Conservation (phyloP, 2,888 invertebrate genomes). For the Drosophila ezoana region DNA sequence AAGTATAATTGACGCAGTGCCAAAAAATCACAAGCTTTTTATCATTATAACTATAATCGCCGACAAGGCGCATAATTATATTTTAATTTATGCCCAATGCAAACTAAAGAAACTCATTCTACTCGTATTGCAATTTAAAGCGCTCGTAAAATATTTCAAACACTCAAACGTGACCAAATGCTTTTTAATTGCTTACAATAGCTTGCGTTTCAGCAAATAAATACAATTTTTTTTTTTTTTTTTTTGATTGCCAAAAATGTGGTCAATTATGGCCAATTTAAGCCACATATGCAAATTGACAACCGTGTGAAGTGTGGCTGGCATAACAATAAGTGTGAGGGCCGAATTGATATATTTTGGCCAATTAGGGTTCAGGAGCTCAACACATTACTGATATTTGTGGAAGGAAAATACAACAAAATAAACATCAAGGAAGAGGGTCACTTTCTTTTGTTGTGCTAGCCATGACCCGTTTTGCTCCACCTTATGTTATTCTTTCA, state of each 20-base stretch:
- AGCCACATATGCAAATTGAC: slow-evolving; percentile 55
- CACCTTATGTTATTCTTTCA: no score
- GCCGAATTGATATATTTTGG: slow-evolving; percentile 7
- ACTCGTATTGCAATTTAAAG: slow-evolving; percentile 51
- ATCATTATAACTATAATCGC: slow-evolving; percentile 64
- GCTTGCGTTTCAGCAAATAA: slow-evolving; percentile 27
- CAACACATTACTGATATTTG: no score
- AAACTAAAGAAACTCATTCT: slow-evolving; percentile 34
- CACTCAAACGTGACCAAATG: slow-evolving; percentile 65
- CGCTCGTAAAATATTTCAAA: slow-evolving; percentile 69
- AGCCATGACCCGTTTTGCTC: no score
- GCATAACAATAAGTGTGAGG: slow-evolving; percentile 38
- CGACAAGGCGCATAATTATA: slow-evolving; percentile 76
- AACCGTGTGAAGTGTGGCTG: slow-evolving; percentile 38
- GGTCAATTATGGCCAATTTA: slow-evolving; percentile 66
- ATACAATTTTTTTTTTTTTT: slow-evolving; percentile 16
- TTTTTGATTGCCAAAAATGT: slow-evolving; percentile 52
- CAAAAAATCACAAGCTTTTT: slow-evolving; percentile 62
- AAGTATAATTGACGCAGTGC: slow-evolving; percentile 43
- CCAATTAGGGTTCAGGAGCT: not conserved
- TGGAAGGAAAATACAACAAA: no score
- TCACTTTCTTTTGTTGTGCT: no score
- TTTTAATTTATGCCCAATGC: slow-evolving; percentile 68
- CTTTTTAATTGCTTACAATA: slow-evolving; percentile 42
- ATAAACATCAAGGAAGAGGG: no score